Conservation (phyloP, 2,797 vertebrate species). For the Tiaroga cobitis region DNA sequence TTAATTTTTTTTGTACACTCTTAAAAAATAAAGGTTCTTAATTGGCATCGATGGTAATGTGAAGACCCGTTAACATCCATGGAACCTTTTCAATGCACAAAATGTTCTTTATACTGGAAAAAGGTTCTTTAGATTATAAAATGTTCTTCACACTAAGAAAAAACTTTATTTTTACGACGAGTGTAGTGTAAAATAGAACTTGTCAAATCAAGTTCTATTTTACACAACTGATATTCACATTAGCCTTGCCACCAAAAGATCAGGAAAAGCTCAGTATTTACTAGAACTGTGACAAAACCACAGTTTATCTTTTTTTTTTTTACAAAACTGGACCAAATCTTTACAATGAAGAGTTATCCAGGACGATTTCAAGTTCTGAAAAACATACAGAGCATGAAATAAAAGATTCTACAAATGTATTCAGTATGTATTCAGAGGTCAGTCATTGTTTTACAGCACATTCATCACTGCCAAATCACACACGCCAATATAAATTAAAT, state of each 20-base stretch:
- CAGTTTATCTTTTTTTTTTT: slow-evolving; percentile 7
- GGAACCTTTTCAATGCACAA: not conserved
- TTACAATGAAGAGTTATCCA: not conserved
- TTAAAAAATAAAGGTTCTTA: not conserved
- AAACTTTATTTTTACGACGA: not conserved
- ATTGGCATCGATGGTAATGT: not conserved
- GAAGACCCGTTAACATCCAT: not conserved
- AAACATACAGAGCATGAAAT: not conserved
- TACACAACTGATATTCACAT: slow-evolving; percentile 42
- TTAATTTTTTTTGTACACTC: not conserved
- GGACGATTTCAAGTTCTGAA: not conserved
- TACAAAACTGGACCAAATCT: slow-evolving; percentile 43
- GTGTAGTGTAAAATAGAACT: slow-evolving; percentile 10
- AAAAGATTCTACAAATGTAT: not conserved
- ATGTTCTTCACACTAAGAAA: not conserved
- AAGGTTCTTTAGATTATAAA: not conserved
- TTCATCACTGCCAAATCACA: not conserved
- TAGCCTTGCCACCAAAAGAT: slow-evolving; percentile 43
- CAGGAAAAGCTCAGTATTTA: slow-evolving; percentile 37
- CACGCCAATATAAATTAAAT: slow-evolving; percentile 19
- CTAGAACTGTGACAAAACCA: slow-evolving; percentile 1
- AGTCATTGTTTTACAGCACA: slow-evolving; percentile 12
- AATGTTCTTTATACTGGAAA: not conserved
- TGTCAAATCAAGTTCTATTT: no score
- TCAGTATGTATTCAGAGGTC: not conserved